Evolutionary conservation across 2,888 invertebrate species (phyloP), one percentile per base, ranked within the genome.

Genomic region (Desoria tigrina): DNA sequence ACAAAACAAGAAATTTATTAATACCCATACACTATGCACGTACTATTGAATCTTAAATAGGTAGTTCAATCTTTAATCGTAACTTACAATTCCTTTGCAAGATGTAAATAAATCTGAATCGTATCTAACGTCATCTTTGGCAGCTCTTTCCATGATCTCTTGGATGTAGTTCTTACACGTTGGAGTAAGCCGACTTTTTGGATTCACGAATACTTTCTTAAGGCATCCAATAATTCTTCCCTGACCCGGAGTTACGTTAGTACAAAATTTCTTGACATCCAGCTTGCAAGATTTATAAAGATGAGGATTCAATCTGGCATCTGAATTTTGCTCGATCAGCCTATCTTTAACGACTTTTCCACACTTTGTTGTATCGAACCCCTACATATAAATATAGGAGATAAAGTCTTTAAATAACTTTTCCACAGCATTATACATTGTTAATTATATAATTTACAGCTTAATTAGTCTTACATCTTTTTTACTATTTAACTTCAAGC

Each of bases 311-410:
- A 69, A 39, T n/a, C 69, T 55, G 78, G 90, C 92, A 81, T 97
- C 96, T 65, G 88, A 86, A 78, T 91, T 92, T 80, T 92, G 92
- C 80, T 94, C 92, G 72, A 92, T 88, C 86, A 94, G 89, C 75
- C 95, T 86, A 78, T 90, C 89, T 1, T 90, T 84, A n/a, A 96
- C 89, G 21, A 94, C 86, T 61, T 87, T 82, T 78, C 89, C 88
- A 79, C 96, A 97, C 71, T 88, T 88, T 18, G 65, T 56, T 49
- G 60, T 62, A 37, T 67, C 61, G 54, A 72, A 72, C 1, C 72
- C 72, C 64, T 64, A 23, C 21, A 18, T n/a, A n/a, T n/a, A n/a
- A n/a, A n/a, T n/a, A n/a, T n/a, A n/a, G n/a, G n/a, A n/a, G n/a
- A n/a, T n/a, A 39, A 26, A n/a, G 18, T 51, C 39, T 39, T 56